Conservation (phyloP, 53 echinoderm and acorn worm genomes). For the Echinometra lucunter region DNA sequence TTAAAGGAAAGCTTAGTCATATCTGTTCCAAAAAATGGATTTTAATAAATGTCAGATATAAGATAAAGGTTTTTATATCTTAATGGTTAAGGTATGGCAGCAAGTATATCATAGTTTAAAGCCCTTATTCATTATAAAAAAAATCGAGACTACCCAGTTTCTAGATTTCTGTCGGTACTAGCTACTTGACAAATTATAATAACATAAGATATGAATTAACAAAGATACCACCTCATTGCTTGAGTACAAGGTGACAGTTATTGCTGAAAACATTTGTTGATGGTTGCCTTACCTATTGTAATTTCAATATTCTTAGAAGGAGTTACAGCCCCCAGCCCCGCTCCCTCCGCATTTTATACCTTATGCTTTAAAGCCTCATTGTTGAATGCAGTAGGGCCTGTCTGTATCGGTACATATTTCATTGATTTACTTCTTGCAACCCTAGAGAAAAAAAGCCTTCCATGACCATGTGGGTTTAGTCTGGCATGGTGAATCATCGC, state of each 20-base stretch:
- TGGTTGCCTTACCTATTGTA: no score
- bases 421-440: not conserved
- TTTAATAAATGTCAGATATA: not conserved
- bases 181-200: no score
- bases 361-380: not conserved
- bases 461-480: slow-evolving; percentile 7
- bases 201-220: no score
- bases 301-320: no score
- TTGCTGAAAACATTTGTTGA: no score
- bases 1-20: slow-evolving; percentile 38
- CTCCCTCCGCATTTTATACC: not conserved
- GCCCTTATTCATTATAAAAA: no score
- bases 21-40: not conserved
- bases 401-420: not conserved
- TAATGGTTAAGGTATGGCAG: not conserved
- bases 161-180: no score
- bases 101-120: not conserved
- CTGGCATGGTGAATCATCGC: not conserved
- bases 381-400: not conserved
- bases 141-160: no score
- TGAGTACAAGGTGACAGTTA: no score
- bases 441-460: not conserved
- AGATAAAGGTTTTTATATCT: not conserved
- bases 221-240: no score
- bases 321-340: no score